Percentiles rank a stretch among this genome's conserved stretches.
These are phyloP conservation scores for Andrena flavipes DNA, from an alignment of 2,888 invertebrate species.

Conservation along the genomic window DNA sequence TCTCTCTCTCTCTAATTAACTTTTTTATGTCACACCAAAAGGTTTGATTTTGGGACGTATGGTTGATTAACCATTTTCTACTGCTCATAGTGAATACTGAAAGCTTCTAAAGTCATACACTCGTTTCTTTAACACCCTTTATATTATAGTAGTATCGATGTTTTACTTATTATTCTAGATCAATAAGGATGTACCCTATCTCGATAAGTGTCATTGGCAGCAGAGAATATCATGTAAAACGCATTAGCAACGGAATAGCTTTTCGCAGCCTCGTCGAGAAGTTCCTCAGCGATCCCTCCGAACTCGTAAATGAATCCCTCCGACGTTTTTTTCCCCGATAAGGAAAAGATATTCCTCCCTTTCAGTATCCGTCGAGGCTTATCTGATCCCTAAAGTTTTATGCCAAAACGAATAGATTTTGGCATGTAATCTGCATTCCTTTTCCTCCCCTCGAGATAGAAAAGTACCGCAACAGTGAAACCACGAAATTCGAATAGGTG, in stretches of 20 bases:
- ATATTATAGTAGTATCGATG: background rate
- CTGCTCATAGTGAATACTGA: background rate
- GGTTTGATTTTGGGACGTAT: no score
- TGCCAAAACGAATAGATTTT: conserved; percentile 10
- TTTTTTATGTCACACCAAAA: no score
- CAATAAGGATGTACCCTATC: background rate
- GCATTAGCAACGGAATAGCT: conserved; percentile 20
- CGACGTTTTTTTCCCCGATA: conserved; percentile 6
- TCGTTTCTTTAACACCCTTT: no score
- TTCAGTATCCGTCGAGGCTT: conserved; percentile 14
- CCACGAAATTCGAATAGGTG: no score
- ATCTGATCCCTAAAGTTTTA: conserved; percentile 19
- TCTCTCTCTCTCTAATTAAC: no score
- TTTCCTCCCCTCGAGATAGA: background rate
- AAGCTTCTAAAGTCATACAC: background rate
- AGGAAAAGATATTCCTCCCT: background rate
- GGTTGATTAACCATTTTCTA: no score
- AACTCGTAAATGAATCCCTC: conserved; percentile 33
- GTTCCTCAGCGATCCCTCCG: background rate
- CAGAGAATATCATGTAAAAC: conserved; percentile 3
- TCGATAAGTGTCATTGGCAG: conserved; percentile 1
- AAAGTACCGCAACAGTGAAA: background rate
- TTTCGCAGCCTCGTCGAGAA: background rate
- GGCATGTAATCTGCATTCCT: background rate
- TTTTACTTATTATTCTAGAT: background rate